Percentiles rank a stretch among this genome's conserved stretches.
phyloP scores from a whole-genome alignment of 2,888 invertebrate genomes.

The Xiphydria camelus region DNA sequence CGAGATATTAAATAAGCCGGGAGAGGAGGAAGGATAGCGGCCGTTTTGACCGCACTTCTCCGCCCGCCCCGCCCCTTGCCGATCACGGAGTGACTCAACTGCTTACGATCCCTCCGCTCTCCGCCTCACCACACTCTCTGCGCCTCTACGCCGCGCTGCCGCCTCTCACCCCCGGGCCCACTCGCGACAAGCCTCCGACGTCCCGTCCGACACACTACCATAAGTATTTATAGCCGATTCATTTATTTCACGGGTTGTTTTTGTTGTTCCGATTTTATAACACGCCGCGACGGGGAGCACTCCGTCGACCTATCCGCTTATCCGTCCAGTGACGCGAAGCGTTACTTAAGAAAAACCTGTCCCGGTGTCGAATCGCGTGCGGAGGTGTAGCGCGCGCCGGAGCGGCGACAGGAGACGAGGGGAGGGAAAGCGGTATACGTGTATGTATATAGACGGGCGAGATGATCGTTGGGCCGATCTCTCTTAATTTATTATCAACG shows the following conservation, averaged over 20 bases:
- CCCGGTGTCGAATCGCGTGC: slow-evolving; percentile 2
- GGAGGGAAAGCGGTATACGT: too few species aligned
- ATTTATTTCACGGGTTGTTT: slow-evolving; percentile 14
- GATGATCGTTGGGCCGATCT: too few species aligned
- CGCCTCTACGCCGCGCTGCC: background rate
- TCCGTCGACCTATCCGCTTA: slow-evolving; percentile 4
- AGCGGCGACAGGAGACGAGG: too few species aligned
- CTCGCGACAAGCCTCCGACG: background rate
- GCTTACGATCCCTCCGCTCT: background rate
- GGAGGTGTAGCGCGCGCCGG: too few species aligned
- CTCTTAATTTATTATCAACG: too few species aligned
- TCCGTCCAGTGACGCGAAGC: slow-evolving; percentile 2
- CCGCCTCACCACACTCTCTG: background rate
- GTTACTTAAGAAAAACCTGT: slow-evolving; percentile 3
- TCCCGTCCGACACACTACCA: background rate
- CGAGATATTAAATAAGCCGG: too few species aligned
- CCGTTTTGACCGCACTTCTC: too few species aligned
- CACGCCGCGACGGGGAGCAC: slow-evolving; percentile 7
- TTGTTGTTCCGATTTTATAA: slow-evolving; percentile 17
- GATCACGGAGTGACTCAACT: slow-evolving; percentile 5
- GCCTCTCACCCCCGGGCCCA: background rate
- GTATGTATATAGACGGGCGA: too few species aligned
- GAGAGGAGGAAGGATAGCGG: too few species aligned
- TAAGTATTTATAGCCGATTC: slow-evolving; percentile 8
- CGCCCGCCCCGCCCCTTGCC: too few species aligned